Conservation (phyloP, 2,113 vertebrate genomes). For the Chascanopsetta lugubris region DNA sequence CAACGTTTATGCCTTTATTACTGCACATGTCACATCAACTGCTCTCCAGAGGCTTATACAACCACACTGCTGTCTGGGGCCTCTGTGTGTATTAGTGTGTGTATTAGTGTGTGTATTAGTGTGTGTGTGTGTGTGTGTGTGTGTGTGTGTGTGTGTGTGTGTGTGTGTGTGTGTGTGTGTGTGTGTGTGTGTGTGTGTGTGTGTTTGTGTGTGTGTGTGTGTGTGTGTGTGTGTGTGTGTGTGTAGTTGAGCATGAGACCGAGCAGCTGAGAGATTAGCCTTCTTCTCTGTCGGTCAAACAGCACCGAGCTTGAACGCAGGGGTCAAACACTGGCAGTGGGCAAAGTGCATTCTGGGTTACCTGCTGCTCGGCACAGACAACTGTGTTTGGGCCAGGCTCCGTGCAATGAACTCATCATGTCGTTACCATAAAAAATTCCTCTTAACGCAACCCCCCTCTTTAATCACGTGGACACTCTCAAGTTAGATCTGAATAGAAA, state of each 20-base stretch:
- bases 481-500: no score
- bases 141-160: conserved; percentile 29
- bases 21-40: conserved; percentile 33
- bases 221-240: conserved; percentile 26
- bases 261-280: conserved; percentile 67
- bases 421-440: background rate
- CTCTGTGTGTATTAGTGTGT: conserved; percentile 15
- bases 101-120: conserved; percentile 20
- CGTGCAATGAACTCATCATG: background rate
- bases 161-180: conserved; percentile 19
- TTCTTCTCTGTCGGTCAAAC: conserved; percentile 44
- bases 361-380: conserved; percentile 21
- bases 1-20: conserved; percentile 19
- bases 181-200: conserved; percentile 24
- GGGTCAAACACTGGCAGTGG: conserved; percentile 24
- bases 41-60: conserved; percentile 47
- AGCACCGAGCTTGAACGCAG: conserved; percentile 28
- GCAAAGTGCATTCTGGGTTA: conserved; percentile 9
- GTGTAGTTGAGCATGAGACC: conserved; percentile 42
- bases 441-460: background rate
- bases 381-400: no score
- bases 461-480: no score
- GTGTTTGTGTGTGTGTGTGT: conserved; percentile 23
- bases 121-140: conserved; percentile 22
- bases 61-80: conserved; percentile 17